Conservation (phyloP, 2,113 vertebrate genomes). For the Montifringilla adamsi region DNA sequence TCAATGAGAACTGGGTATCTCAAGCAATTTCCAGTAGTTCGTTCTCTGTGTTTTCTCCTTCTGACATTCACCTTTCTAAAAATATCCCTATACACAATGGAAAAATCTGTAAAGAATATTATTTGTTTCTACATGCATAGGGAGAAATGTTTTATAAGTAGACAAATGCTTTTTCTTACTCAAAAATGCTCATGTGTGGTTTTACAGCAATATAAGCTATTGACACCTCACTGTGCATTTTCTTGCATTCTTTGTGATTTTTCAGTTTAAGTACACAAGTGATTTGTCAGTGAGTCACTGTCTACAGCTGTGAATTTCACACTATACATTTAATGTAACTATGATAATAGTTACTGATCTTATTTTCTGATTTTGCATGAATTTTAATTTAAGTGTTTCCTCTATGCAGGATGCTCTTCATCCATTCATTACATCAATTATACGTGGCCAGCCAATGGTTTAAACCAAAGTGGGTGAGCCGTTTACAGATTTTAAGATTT, state of each 20-base stretch:
- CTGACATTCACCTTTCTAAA: not conserved
- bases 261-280: not conserved
- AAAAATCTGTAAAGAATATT: not conserved
- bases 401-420: not conserved
- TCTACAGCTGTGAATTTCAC: not conserved
- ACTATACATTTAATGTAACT: not conserved
- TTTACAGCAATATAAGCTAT: not conserved
- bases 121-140: not conserved
- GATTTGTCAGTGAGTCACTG: not conserved
- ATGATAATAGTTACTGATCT: not conserved
- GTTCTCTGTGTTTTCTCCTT: not conserved
- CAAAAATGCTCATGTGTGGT: not conserved
- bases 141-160: not conserved
- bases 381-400: not conserved
- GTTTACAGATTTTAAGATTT: not conserved
- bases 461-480: not conserved
- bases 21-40: rapidly evolving
- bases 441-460: not conserved
- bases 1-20: not conserved
- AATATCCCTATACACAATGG: not conserved
- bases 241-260: not conserved
- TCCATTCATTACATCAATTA: not conserved
- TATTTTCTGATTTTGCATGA: not conserved
- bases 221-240: not conserved
- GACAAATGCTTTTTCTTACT: not conserved